Evolutionary conservation across 2,888 invertebrate genomes (phyloP), one percentile per base, ranked within the genome.

Genomic region (Brachyopa scutellaris): DNA sequence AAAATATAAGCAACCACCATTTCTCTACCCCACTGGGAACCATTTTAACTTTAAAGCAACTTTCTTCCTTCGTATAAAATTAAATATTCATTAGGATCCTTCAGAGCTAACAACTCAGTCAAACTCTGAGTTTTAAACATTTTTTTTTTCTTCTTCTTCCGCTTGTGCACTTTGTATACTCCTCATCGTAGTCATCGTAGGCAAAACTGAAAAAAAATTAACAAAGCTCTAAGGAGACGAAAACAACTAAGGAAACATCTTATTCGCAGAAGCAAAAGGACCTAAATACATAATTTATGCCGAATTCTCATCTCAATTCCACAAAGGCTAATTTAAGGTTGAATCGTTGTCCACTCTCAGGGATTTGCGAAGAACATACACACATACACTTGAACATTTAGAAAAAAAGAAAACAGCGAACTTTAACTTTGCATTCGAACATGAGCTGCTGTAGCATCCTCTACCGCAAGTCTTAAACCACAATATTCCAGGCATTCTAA

Each of bases 81-180:
- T 74, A 74, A 74, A 74, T 74, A 74, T 74, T 74, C 74, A 74
- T 74, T 74, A 66, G 49, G 66, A 66, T 74, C 51, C 74, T 74
- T 66, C 49, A n/a, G 57, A 66, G 66, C 57, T 38, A 74, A 74
- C 55, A 74, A 74, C 66, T 74, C 49, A 51, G 66, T 9, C 47
- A 40, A 26, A 40, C 62, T 55, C 29, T 62, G 21, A n/a, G n/a
- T n/a, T n/a, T n/a, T n/a, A n/a, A n/a, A 15, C 51, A 38, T 51
- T n/a, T n/a, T n/a, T n/a, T n/a, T n/a, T n/a, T n/a, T n/a, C n/a
- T n/a, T n/a, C n/a, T n/a, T 1, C 21, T n/a, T 23, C 31, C 33
- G 19, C 8, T 36, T 40, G 33, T 33, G 47, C 31, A 51, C 11
- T 42, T 38, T 23, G 23, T 23, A 15, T 9, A 19, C 9, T 26